Evolutionary conservation across 2,888 invertebrate species (phyloP), one percentile per base, ranked within the genome.

Genomic region (Trachelus stipa): DNA sequence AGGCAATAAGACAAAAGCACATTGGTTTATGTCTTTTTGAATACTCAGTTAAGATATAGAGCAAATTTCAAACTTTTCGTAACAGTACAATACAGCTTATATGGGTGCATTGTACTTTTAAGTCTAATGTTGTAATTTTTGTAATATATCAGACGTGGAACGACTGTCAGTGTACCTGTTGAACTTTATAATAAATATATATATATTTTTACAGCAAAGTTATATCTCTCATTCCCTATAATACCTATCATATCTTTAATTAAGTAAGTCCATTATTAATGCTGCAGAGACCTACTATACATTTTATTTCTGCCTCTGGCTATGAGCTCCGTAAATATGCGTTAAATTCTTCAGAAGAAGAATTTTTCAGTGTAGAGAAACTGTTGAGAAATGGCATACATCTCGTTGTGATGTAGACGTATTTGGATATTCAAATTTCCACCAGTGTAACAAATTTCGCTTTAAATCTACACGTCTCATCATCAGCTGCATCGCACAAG

Each of bases 401-500:
- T 9, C 23, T 56, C 56, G 23, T 23, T 56, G 56, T 2, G 56
- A 56, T 23, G 9, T 23, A 56, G 23, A 23, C 23, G 23, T 56
- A 23, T 9, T 56, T 56, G 23, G 23, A 56, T 23, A 23, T 56
- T 9, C 23, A 9, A 56, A 23, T 23, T 23, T 56, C 23, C 56
- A 23, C 23, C 56, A 15, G 23, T 23, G 0, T 23, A 56, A 56
- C 23, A 23, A 23, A 56, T 23, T 56, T 56, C 56, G 23, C 56
- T 9, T 23, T 56, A 23, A 56, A 15, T 56, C 56, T 56, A 56
- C 56, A 23, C 9, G 9, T 23, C 9, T 23, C 23, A 56, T 56
- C 56, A 56, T 9, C 15, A 6, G 15, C 56, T 15, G 23, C 23
- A 23, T 23, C 23, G 80, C 84, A 81, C 84, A 88, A 88, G 82